A percentile compares a stretch with the other conserved stretches of the same genome.
Conservation (phyloP, 2,888 invertebrate species). For the Monoplex corrugatus region DNA sequence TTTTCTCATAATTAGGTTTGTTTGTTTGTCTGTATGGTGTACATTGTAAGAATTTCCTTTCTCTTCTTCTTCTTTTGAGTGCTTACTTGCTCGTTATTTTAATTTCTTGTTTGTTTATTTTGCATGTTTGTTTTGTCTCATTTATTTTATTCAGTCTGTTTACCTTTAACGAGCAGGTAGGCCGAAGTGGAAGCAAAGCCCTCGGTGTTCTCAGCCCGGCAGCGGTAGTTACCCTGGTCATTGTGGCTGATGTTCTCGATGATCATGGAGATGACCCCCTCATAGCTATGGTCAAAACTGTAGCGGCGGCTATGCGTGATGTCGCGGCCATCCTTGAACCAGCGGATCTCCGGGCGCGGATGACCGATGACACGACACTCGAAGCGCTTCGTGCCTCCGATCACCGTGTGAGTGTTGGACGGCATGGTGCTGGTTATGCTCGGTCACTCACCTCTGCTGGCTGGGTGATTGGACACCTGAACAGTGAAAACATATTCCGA, state of each 20-base stretch:
- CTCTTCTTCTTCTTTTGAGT: too few relatives aligned
- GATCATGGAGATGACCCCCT: constrained; percentile 76
- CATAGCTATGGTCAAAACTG: constrained; percentile 71
- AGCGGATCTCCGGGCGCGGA: constrained; percentile 79
- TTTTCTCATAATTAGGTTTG: too few relatives aligned
- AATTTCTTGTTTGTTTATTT: constrained; percentile 54
- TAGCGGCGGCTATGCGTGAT: constrained; percentile 76
- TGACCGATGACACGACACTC: constrained; percentile 80
- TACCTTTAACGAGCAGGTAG: constrained; percentile 79
- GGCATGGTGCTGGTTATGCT: constrained; percentile 58
- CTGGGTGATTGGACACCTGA: not conserved
- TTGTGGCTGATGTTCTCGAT: constrained; percentile 73
- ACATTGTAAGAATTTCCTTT: too few relatives aligned
- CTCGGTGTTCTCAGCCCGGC: constrained; percentile 80
- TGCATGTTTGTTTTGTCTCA: constrained; percentile 50
- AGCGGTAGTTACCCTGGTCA: constrained; percentile 80
- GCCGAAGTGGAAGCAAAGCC: constrained; percentile 80
- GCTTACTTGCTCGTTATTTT: constrained; percentile 20
- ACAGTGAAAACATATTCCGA: not conserved
- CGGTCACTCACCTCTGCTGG: not conserved
- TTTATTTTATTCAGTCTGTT: not conserved
- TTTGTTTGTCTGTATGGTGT: too few relatives aligned
- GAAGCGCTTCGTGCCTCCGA: constrained; percentile 78
- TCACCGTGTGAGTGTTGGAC: constrained; percentile 64
- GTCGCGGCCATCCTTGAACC: constrained; percentile 80